Evolutionary conservation across 2,113 vertebrate genomes (phyloP).

Genomic region (Pica pica): DNA sequence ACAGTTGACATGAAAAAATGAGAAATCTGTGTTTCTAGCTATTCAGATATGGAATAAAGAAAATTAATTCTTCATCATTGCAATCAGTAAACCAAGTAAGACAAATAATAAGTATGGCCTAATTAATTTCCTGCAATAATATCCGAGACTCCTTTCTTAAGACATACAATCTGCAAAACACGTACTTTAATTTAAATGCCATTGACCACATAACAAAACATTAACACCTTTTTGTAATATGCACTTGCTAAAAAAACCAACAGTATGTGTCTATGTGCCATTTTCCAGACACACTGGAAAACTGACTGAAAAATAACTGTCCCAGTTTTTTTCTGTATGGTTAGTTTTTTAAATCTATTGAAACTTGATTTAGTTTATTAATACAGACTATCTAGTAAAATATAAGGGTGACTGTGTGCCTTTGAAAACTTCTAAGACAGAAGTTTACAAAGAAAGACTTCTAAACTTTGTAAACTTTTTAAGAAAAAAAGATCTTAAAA

Average conservation of each 20-base stretch:
- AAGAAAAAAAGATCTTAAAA: neutral
- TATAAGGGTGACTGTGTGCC: neutral
- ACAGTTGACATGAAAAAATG: neutral
- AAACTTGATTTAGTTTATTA: neutral
- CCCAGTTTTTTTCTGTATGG: neutral
- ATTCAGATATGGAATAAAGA: neutral
- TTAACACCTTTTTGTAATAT: neutral
- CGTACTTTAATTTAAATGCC: constrained; percentile 7
- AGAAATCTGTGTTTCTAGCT: neutral
- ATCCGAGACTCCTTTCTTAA: neutral
- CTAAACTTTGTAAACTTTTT: no score
- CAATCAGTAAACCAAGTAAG: neutral
- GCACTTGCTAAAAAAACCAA: neutral
- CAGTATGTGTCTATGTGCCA: neutral
- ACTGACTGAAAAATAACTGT: neutral
- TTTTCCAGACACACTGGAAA: neutral
- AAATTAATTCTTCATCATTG: neutral
- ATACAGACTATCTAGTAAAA: neutral
- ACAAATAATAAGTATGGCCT: neutral
- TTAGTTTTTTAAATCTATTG: neutral
- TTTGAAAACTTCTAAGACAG: neutral
- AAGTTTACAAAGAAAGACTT: no score
- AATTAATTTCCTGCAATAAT: neutral
- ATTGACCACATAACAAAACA: neutral
- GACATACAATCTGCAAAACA: neutral